Conservation (phyloP, 2,888 invertebrate genomes). For the Drosophila demipolita region DNA sequence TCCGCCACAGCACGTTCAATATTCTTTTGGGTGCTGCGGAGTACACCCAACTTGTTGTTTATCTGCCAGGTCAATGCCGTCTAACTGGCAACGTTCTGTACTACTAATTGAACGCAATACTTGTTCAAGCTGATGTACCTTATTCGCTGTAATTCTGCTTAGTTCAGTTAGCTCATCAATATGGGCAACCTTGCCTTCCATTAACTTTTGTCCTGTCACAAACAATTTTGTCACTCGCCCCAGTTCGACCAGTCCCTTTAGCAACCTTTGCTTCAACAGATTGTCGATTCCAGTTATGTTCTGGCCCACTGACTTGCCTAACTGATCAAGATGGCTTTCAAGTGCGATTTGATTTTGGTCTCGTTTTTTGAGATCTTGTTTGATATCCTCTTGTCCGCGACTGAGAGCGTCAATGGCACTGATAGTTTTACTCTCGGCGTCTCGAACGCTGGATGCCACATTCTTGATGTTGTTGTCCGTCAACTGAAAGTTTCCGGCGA, state of each 20-base stretch:
- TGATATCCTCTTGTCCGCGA: slow-evolving; percentile 42
- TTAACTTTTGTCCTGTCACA: slow-evolving; percentile 48
- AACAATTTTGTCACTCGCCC: no score
- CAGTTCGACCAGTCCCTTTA: slow-evolving; percentile 5
- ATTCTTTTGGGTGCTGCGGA: slow-evolving; percentile 58
- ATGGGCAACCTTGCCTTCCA: slow-evolving; percentile 41
- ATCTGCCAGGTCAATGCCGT: slow-evolving; percentile 49
- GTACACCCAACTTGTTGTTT: slow-evolving; percentile 50
- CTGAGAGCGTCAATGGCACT: slow-evolving; percentile 30
- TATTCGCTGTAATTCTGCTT: slow-evolving; percentile 41
- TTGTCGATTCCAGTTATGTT: slow-evolving; percentile 45
- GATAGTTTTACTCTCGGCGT: slow-evolving; percentile 24
- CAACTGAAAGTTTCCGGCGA: slow-evolving; percentile 16
- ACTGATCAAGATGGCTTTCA: slow-evolving; percentile 28
- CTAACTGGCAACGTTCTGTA: slow-evolving; percentile 47
- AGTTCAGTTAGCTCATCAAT: slow-evolving; percentile 46
- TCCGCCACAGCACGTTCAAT: slow-evolving; percentile 48
- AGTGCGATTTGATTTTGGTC: slow-evolving; percentile 51
- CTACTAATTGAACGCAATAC: slow-evolving; percentile 49
- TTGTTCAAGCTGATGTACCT: slow-evolving; percentile 53
- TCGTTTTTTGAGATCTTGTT: slow-evolving; percentile 29
- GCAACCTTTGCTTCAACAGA: slow-evolving; percentile 40
- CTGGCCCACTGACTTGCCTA: slow-evolving; percentile 30
- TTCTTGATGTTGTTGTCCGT: slow-evolving; percentile 32
- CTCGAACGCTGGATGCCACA: slow-evolving; percentile 33